A percentile compares a stretch with the other conserved stretches of the same genome.
Conservation (phyloP, 1,140 invertebrate species). For the Ceratitis capitata region DNA sequence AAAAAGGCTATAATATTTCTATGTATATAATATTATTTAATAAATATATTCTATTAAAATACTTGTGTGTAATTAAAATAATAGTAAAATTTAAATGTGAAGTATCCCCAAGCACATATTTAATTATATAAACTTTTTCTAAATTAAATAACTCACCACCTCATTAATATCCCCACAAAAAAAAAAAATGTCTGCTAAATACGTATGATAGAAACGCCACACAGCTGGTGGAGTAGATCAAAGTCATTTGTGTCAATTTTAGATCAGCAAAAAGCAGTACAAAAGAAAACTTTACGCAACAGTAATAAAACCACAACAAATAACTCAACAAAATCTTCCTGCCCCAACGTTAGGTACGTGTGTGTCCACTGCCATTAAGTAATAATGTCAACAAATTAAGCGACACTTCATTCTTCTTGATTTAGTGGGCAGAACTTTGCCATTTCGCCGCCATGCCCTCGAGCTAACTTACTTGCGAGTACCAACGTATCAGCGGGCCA, state of each 20-base stretch:
- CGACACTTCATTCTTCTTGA: slow-evolving; percentile 66
- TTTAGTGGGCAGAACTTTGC: slow-evolving; percentile 49
- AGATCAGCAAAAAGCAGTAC: neutral
- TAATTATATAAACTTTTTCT: too few relatives aligned
- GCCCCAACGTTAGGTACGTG: neutral
- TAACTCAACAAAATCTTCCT: slow-evolving; percentile 24
- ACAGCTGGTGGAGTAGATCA: neutral
- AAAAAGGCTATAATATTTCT: too few relatives aligned
- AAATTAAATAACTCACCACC: too few relatives aligned
- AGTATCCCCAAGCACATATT: too few relatives aligned
- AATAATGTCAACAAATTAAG: slow-evolving; percentile 65
- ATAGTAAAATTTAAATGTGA: too few relatives aligned
- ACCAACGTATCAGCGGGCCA: neutral
- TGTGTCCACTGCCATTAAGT: slow-evolving; percentile 41
- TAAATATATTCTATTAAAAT: too few relatives aligned
- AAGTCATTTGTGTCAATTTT: slow-evolving; percentile 17
- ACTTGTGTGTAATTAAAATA: too few relatives aligned
- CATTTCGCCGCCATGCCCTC: slow-evolving; percentile 33
- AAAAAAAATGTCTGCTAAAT: too few relatives aligned
- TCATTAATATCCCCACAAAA: neutral
- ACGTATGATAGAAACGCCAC: too few relatives aligned
- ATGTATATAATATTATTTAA: too few relatives aligned
- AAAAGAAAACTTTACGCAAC: neutral
- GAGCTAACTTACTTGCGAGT: neutral
- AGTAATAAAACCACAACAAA: slow-evolving; percentile 36